Evolutionary conservation across 2,797 vertebrate species (phyloP).

Genomic region (Melanotaenia pygmaea): DNA sequence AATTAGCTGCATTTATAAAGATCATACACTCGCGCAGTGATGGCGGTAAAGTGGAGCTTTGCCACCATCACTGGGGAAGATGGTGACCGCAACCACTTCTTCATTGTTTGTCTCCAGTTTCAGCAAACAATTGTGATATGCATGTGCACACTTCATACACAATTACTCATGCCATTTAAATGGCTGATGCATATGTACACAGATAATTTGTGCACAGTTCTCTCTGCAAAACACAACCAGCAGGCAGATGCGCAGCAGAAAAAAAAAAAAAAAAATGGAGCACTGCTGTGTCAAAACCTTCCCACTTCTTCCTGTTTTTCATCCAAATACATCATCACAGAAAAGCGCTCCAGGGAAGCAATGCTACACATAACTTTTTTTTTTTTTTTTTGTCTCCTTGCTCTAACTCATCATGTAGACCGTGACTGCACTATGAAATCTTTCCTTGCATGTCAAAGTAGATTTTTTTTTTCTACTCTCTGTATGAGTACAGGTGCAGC

Average conservation of each 20-base stretch:
- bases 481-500: conserved; percentile 44
- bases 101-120: neutral
- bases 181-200: neutral
- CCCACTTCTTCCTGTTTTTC: conserved; percentile 29
- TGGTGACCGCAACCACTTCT: neutral
- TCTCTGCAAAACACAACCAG: conserved; percentile 26
- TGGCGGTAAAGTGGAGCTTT: no score
- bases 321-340: conserved; percentile 51
- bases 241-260: conserved; percentile 28
- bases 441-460: conserved; percentile 47
- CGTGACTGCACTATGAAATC: conserved; percentile 37
- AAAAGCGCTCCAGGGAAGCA: conserved; percentile 51
- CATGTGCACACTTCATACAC: neutral
- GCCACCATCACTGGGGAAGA: neutral
- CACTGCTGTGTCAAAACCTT: conserved; percentile 30
- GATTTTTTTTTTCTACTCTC: neutral
- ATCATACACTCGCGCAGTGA: no score
- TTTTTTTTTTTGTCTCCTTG: conserved; percentile 20
- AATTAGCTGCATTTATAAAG: no score
- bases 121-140: neutral
- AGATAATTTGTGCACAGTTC: conserved; percentile 3
- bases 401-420: conserved; percentile 43
- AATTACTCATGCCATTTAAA: conserved; percentile 9
- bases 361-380: conserved; percentile 18
- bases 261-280: conserved; percentile 22